phyloP scores from a whole-genome alignment of 2,888 invertebrate species.

The Harpalus rufipes region DNA sequence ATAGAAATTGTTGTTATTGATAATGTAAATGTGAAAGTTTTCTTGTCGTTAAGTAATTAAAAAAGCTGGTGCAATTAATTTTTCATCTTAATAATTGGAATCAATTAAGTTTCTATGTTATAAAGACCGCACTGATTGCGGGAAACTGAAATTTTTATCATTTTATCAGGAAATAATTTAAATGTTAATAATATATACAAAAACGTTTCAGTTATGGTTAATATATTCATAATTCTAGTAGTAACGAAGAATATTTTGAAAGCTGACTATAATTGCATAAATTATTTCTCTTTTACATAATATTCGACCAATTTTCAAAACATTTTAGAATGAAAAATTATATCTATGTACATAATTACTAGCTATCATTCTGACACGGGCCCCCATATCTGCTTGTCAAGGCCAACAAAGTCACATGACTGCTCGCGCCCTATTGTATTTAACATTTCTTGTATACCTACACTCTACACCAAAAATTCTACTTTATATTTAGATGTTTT shows the following conservation, averaged over 20 bases:
- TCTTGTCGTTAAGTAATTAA: constrained; percentile 14
- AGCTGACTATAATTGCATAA: background rate
- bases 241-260: background rate
- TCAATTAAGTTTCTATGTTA: constrained; percentile 1
- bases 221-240: background rate
- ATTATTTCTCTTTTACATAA: background rate
- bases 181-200: background rate
- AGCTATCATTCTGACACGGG: no score
- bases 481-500: no score
- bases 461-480: no score
- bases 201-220: background rate
- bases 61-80: constrained; percentile 6
- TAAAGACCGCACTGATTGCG: background rate
- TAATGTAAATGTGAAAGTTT: constrained; percentile 1
- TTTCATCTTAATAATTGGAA: constrained; percentile 3
- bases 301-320: no score
- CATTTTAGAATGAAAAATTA: no score
- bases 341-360: no score
- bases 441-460: no score
- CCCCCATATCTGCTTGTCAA: no score
- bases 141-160: background rate
- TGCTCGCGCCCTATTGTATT: no score
- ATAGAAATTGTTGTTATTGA: constrained; percentile 8
- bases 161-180: constrained; percentile 4
- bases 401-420: no score